Evolutionary conservation across 2,888 invertebrate species (phyloP).

Genomic region (Andrena bucephala): DNA sequence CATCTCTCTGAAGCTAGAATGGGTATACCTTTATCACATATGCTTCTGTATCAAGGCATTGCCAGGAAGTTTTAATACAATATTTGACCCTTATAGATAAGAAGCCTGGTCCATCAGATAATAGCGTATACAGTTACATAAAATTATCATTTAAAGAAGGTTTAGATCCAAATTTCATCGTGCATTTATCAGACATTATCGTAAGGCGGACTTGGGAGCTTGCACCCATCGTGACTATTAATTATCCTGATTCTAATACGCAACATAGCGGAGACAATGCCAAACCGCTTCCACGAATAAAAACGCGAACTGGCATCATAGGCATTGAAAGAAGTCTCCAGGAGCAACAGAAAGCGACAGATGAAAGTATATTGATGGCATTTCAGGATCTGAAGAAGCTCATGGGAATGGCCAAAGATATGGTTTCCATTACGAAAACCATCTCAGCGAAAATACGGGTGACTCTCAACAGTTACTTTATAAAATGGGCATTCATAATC

Average conservation of each 20-base stretch:
- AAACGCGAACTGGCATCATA: conserved; percentile 94
- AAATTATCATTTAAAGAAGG: conserved; percentile 96
- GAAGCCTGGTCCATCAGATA: conserved; percentile 91
- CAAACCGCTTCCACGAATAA: conserved; percentile 86
- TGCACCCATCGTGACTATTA: conserved; percentile 71
- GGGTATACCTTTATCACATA: conserved; percentile 83
- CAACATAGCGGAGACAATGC: conserved; percentile 39
- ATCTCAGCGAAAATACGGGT: conserved; percentile 96
- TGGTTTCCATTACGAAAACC: conserved; percentile 96
- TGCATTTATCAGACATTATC: conserved; percentile 88
- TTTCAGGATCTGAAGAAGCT: conserved; percentile 98
- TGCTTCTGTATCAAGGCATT: not conserved
- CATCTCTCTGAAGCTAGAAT: conserved; percentile 89
- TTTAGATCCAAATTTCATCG: conserved; percentile 88
- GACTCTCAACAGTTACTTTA: conserved; percentile 76
- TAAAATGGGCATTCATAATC: conserved; percentile 75
- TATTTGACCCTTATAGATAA: conserved; percentile 85
- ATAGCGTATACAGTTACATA: conserved; percentile 90
- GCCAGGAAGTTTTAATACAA: not conserved
- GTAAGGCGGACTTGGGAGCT: conserved; percentile 89
- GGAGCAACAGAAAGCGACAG: conserved; percentile 95
- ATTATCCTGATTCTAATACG: conserved; percentile 17
- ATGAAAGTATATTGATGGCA: conserved; percentile 95
- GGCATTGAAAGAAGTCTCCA: conserved; percentile 97
- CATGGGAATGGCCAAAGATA: conserved; percentile 98